Evolutionary conservation across 2,113 vertebrate genomes (phyloP).

Genomic region (Pantherophis guttatus): DNA sequence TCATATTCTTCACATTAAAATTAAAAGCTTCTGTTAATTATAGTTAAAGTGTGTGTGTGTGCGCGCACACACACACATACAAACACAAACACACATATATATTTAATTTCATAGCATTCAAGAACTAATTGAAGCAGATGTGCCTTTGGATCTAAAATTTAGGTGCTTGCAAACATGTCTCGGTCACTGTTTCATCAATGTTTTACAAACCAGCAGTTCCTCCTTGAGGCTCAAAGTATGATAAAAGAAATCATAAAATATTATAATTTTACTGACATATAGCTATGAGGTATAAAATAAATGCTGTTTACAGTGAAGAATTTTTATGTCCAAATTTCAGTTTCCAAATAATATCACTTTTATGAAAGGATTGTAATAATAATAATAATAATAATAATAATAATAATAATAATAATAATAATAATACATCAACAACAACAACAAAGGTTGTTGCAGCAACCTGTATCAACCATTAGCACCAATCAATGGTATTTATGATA

Average conservation of each 20-base stretch:
- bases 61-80: too few relatives aligned
- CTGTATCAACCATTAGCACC: too few relatives aligned
- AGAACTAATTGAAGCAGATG: conserved; percentile 12
- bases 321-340: conserved; percentile 55
- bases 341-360: conserved; percentile 47
- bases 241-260: conserved; percentile 57
- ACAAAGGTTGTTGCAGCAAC: too few relatives aligned
- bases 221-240: conserved; percentile 49
- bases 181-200: conserved; percentile 32
- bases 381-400: conserved; percentile 30
- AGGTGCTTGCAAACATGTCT: conserved; percentile 13
- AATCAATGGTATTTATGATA: too few relatives aligned
- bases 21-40: conserved; percentile 2
- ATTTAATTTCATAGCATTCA: background rate
- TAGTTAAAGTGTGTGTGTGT: background rate
- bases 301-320: conserved; percentile 52
- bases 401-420: conserved; percentile 34
- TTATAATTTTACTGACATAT: conserved; percentile 36
- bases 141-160: conserved; percentile 29
- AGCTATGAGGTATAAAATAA: conserved; percentile 52
- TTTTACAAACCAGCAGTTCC: conserved; percentile 35
- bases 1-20: conserved; percentile 34
- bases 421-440: too few relatives aligned
- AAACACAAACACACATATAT: too few relatives aligned
- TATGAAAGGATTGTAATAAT: conserved; percentile 54